Base-by-base conservation (phyloP, 2,888 invertebrate genomes). In the Podotricha telesiphe region DNA sequence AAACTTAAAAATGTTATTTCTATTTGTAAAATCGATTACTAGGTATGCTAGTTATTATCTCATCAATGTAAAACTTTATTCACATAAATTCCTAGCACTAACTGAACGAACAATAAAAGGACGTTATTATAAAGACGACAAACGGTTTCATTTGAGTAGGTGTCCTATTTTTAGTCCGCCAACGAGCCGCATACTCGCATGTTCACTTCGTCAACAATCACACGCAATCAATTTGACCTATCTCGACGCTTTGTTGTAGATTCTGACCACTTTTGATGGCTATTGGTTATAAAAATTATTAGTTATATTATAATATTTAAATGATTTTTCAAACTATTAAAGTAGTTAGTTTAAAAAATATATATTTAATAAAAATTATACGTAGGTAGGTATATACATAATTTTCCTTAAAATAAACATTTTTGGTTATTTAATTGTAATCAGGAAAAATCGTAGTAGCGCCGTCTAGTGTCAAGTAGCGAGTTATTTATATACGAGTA, bases 151-250 rank as follows among this genome's bases (percentile, higher is more conserved):
- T 47, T 63, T 67, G 66, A 64, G 72, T 70, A 61, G 68, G 66
- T 65, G 72, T 72, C 71, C 91, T 91, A 91, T 91, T 88, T 91
- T 85, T 90, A 91, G 88, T 81, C 65, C 72, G 75, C 78, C 82
- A 86, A 85, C 75, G 73, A 75, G 74, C 69, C 73, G 69, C 70
- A 69, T 68, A 70, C 68, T 70, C 63, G 65, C 82, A 86, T 84
- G 79, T 82, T 78, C 79, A 80, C 76, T 77, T 83, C 84, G 86
- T 86, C 82, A 82, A 82, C 81, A 80, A 78, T 82, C 78, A 78
- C 83, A 88, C 88, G 87, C 90, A 87, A 88, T 89, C 88, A 89
- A 87, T 89, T 91, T 89, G 87, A 86, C 86, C 85, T 81, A 86
- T 83, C 76, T 83, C 79, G 74, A 76, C 79, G 81, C 80, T 82